These are phyloP conservation scores for Campopleginae sp. DNA, from an alignment of 2,888 invertebrate genomes.

Conservation along the genomic window DNA sequence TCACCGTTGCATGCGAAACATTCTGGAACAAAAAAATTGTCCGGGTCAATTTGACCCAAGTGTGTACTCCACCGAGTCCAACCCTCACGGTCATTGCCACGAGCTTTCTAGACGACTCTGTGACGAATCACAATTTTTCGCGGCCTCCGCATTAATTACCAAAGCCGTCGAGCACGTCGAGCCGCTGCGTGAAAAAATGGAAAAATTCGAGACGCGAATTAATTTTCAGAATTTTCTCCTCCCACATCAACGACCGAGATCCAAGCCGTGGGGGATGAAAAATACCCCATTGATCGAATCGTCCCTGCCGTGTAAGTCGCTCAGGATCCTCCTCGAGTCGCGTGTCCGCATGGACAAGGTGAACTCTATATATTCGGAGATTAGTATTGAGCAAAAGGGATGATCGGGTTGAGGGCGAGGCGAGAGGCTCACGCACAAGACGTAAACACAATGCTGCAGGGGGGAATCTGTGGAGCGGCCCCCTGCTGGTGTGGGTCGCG, in stretches of 20 bases:
- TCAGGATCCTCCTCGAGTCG: background rate
- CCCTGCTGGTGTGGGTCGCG: constrained; percentile 81
- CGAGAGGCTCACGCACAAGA: constrained; percentile 69
- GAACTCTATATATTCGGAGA: constrained; percentile 22
- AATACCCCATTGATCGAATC: constrained; percentile 45
- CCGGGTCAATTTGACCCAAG: no score
- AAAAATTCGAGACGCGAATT: background rate
- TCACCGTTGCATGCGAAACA: no score
- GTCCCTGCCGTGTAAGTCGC: constrained; percentile 40
- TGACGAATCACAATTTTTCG: no score
- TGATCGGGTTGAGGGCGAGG: constrained; percentile 20
- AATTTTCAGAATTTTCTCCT: constrained; percentile 4
- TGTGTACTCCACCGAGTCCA: no score
- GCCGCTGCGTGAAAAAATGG: no score
- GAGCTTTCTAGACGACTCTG: no score
- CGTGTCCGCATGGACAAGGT: constrained; percentile 18
- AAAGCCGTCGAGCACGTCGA: no score
- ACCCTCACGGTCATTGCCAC: no score
- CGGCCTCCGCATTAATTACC: no score
- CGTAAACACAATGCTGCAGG: constrained; percentile 73
- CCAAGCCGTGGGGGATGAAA: constrained; percentile 34
- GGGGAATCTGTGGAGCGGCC: constrained; percentile 69
- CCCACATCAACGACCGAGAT: background rate
- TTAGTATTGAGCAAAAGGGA: constrained; percentile 15
- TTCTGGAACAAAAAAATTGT: no score